Evolutionary conservation across 2,113 vertebrate species (phyloP).

Genomic region (Microtus ochrogaster): DNA sequence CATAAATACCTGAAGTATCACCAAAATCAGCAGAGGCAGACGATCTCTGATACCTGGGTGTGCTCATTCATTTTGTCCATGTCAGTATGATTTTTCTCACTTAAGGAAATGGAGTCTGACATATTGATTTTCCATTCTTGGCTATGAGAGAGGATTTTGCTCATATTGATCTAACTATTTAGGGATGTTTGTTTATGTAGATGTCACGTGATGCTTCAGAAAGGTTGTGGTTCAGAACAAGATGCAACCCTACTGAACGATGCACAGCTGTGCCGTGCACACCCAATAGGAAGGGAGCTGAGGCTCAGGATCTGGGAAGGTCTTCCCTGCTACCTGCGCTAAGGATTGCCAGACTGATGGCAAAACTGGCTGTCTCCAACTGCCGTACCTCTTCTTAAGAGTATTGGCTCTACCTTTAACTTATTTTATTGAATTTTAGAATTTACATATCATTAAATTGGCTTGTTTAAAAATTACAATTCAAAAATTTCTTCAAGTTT

Average conservation of each 20-base stretch:
- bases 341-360: too few relatives aligned
- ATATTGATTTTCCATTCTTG: conserved; percentile 73
- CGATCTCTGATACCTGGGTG: conserved; percentile 44
- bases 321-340: background rate
- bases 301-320: background rate
- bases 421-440: background rate
- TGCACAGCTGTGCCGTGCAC: background rate
- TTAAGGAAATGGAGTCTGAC: conserved; percentile 65
- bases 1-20: conserved; percentile 60
- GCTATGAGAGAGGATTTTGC: conserved; percentile 9
- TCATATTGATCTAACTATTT: conserved; percentile 55
- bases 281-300: background rate
- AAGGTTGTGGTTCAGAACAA: conserved; percentile 9
- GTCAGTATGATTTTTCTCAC: conserved; percentile 63
- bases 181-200: conserved; percentile 29
- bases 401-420: background rate
- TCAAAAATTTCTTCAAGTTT: background rate
- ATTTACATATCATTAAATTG: conserved; percentile 30
- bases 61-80: conserved; percentile 64
- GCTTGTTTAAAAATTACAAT: conserved; percentile 11
- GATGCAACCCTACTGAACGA: background rate
- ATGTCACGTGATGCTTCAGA: conserved; percentile 48
- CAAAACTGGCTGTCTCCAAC: background rate
- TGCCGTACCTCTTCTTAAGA: background rate
- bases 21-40: conserved; percentile 57